Conservation (phyloP, 2,888 invertebrate genomes). For the Leucophora obtusa region DNA sequence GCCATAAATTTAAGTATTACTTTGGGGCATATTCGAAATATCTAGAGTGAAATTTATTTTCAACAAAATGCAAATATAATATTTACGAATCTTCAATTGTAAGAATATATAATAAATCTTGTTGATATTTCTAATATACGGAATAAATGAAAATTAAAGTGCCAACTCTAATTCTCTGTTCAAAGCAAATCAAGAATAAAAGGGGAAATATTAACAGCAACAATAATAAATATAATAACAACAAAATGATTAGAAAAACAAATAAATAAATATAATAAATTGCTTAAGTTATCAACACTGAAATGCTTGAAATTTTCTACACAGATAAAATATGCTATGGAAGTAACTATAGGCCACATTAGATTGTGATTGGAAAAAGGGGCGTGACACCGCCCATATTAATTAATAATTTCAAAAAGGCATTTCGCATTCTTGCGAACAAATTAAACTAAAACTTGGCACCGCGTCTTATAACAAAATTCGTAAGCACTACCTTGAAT, state of each 20-base stretch:
- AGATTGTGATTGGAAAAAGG: too few species aligned
- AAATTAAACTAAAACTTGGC: too few species aligned
- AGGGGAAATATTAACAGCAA: background rate
- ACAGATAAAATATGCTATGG: too few species aligned
- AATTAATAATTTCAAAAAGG: too few species aligned
- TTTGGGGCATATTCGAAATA: slow-evolving; percentile 45
- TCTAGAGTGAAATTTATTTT: slow-evolving; percentile 30
- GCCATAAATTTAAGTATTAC: slow-evolving; percentile 54
- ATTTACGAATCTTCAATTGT: background rate
- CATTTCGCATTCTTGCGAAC: too few species aligned
- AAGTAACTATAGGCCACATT: too few species aligned
- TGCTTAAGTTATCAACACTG: slow-evolving; percentile 5
- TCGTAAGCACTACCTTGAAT: too few species aligned
- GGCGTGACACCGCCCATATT: too few species aligned
- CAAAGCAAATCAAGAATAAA: background rate
- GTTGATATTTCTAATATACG: background rate
- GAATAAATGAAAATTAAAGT: background rate
- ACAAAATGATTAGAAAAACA: background rate
- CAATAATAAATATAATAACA: background rate
- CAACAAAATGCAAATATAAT: background rate
- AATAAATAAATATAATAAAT: slow-evolving; percentile 3
- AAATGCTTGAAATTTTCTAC: too few species aligned
- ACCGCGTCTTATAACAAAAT: too few species aligned
- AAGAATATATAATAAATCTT: background rate
- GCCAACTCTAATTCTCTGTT: background rate